These are phyloP conservation scores for Onychostruthus taczanowskii DNA, from an alignment of 2,113 vertebrate species.

Conservation along the genomic window DNA sequence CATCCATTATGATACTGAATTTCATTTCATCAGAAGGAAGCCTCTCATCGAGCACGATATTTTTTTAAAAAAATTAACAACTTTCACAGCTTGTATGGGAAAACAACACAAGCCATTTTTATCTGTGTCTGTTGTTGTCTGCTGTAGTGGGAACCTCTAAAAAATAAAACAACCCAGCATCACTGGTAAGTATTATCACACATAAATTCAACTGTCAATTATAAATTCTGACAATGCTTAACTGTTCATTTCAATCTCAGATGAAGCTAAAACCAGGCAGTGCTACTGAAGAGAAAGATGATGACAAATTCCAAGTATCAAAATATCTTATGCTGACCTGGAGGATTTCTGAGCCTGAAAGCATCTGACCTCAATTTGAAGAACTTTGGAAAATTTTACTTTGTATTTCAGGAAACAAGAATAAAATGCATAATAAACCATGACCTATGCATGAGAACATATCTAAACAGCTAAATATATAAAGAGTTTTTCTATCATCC, in stretches of 20 bases:
- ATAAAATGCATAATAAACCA: neutral
- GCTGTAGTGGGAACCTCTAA: neutral
- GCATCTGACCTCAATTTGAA: neutral
- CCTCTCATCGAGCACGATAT: neutral
- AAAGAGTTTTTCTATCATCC: neutral
- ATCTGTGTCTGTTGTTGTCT: neutral
- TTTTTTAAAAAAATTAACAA: neutral
- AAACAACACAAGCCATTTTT: neutral
- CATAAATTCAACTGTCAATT: neutral
- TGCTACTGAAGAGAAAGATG: neutral
- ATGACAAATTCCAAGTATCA: neutral
- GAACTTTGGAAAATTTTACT: neutral
- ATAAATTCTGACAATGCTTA: neutral
- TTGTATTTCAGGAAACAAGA: neutral
- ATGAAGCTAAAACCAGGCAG: neutral
- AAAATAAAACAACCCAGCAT: neutral
- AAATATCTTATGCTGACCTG: neutral
- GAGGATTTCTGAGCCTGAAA: conserved; percentile 1
- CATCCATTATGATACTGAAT: neutral
- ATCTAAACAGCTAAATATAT: neutral
- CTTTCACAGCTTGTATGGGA: neutral
- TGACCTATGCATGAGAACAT: neutral
- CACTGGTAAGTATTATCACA: neutral
- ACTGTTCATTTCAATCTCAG: neutral
- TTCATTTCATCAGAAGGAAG: neutral